Percentiles rank a stretch among this genome's conserved stretches.
These are phyloP conservation scores for Nipponia nippon DNA, from an alignment of 2,113 vertebrate genomes.

Conservation along the genomic window DNA sequence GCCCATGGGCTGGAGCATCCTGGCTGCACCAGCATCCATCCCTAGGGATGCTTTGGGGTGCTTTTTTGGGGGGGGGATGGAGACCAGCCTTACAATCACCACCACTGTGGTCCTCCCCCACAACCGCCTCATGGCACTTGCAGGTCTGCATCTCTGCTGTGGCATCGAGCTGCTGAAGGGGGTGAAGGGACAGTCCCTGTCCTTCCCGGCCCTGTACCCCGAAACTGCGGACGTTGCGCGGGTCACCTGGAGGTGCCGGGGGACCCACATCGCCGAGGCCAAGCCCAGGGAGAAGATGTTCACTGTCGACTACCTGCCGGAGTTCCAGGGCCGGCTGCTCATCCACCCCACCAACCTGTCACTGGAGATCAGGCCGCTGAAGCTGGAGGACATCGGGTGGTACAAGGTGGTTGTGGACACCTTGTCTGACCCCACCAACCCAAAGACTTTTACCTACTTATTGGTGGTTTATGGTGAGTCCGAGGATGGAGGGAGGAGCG, in stretches of 20 bases:
- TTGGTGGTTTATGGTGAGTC: neutral
- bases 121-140: accelerated
- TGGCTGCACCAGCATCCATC: neutral
- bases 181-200: neutral
- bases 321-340: neutral
- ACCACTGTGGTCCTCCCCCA: accelerated
- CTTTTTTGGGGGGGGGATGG: no score
- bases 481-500: neutral
- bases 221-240: accelerated
- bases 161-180: accelerated
- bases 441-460: neutral
- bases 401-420: neutral
- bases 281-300: neutral
- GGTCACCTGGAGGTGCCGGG: neutral
- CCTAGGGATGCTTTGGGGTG: neutral
- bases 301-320: accelerated
- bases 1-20: neutral
- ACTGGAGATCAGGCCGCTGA: neutral
- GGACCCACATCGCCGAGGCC: neutral
- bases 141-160: neutral
- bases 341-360: neutral
- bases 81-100: neutral
- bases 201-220: neutral
- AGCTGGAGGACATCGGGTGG: neutral
- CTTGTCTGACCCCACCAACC: neutral